Evolutionary conservation across 35 echinoderm and acorn worm species (phyloP), one percentile per base, ranked within the genome.

Genomic region (Holothuria glaberrima): DNA sequence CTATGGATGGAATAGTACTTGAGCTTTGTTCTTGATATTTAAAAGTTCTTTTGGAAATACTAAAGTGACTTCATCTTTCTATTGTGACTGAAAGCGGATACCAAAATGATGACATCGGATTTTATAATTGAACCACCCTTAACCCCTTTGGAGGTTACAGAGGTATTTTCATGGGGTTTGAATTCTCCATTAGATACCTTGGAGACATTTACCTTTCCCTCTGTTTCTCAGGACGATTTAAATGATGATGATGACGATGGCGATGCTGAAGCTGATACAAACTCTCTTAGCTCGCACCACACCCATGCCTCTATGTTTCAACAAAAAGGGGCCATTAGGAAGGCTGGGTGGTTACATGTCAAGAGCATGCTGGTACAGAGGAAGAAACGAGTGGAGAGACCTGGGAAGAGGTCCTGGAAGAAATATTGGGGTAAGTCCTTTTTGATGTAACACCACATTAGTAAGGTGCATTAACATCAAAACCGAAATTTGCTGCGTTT

Each of bases 401-500:
- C 96, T 0, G 66, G 75, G 36, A 94, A 94, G 34, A 86, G 93
- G 50, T 86, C 87, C n/a, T 98, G 96, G 96, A 98, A 98, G 87
- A 91, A 98, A 29, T 98, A 98, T 54, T 98, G 96, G 96, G 96
- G 96, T 98, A 91, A 88, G 92, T 77, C 17, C 44, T 22, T 27
- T 4, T 2, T 41, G 36, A 41, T 41, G 2, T 4, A 41, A 41
- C 7, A 41, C 2, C 2, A 41, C 36, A 41, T 41, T 7, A 41
- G 36, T n/a, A n/a, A n/a, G n/a, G n/a, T n/a, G n/a, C n/a, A n/a
- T n/a, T n/a, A n/a, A n/a, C n/a, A n/a, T n/a, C n/a, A n/a, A n/a
- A n/a, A n/a, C n/a, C n/a, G n/a, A n/a, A n/a, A n/a, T n/a, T n/a
- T n/a, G n/a, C n/a, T n/a, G n/a, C n/a, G n/a, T n/a, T n/a, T n/a